phyloP scores from a whole-genome alignment of 1,140 invertebrate genomes.

The Aphaenogaster ashmeadi region DNA sequence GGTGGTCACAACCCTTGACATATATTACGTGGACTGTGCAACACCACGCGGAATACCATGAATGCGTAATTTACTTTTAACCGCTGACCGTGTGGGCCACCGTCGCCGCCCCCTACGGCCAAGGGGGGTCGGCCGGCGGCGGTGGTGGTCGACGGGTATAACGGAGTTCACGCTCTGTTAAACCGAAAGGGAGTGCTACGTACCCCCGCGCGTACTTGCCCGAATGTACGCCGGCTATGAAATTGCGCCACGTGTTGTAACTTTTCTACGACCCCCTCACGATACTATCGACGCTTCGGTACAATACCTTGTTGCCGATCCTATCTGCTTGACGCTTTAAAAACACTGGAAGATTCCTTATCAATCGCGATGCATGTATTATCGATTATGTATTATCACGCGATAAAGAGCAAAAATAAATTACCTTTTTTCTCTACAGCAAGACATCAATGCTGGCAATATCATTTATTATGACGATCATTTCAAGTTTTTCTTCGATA shows the following conservation, averaged over 20 bases:
- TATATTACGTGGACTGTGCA: conserved; percentile 68
- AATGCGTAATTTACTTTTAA: conserved; percentile 84
- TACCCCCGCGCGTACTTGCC: conserved; percentile 4
- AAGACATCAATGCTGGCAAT: not conserved
- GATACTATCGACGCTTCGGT: not conserved
- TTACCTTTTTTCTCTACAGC: not conserved
- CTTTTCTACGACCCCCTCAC: conserved; percentile 9
- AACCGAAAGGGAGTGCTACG: conserved; percentile 57
- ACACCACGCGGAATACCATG: conserved; percentile 75
- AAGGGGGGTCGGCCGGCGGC: conserved; percentile 36
- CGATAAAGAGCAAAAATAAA: not conserved
- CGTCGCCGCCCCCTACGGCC: conserved; percentile 43
- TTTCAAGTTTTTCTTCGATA: not conserved
- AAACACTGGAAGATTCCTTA: not conserved
- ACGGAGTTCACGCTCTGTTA: conserved; percentile 82
- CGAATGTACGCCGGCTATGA: conserved; percentile 2
- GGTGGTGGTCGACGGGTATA: conserved; percentile 63
- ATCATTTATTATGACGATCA: not conserved
- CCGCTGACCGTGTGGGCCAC: conserved; percentile 73
- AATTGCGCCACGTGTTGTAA: conserved; percentile 26
- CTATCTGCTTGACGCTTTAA: conserved; percentile 6
- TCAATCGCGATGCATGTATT: not conserved
- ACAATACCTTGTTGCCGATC: not conserved
- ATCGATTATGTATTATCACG: not conserved
- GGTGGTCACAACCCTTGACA: conserved; percentile 77